A percentile compares a stretch with the other conserved stretches of the same genome.
Conservation (phyloP, 2,113 vertebrate species). For the Sylvilagus bachmani region DNA sequence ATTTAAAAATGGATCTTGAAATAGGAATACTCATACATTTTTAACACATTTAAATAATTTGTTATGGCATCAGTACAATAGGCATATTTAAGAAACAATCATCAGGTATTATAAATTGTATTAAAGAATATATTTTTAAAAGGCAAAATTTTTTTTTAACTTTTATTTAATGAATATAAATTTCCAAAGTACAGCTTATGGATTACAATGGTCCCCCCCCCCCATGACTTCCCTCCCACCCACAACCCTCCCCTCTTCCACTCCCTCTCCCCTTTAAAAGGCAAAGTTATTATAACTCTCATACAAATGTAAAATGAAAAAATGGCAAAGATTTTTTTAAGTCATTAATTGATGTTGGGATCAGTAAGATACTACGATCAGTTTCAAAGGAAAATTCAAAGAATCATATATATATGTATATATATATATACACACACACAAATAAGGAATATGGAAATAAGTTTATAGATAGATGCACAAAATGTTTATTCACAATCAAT, state of each 20-base stretch:
- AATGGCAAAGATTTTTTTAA: neutral
- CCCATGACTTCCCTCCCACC: too few relatives aligned
- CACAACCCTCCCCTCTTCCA: too few relatives aligned
- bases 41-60: neutral
- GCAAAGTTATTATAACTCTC: neutral
- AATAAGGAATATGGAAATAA: neutral
- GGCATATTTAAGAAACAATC: neutral
- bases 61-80: neutral
- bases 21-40: neutral
- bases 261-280: neutral
- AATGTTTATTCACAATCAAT: neutral
- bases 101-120: neutral
- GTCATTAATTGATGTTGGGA: neutral
- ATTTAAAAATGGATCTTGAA: neutral
- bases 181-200: too few relatives aligned
- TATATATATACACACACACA: too few relatives aligned
- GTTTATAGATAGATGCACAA: neutral
- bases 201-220: too few relatives aligned
- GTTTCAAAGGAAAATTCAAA: constrained; percentile 19
- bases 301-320: neutral
- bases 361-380: neutral
- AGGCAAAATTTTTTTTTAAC: too few relatives aligned
- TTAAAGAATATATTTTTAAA: too few relatives aligned
- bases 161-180: too few relatives aligned
- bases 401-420: neutral